Base-by-base conservation (phyloP, 2,888 invertebrate species). In the Trichopria drosophilae region DNA sequence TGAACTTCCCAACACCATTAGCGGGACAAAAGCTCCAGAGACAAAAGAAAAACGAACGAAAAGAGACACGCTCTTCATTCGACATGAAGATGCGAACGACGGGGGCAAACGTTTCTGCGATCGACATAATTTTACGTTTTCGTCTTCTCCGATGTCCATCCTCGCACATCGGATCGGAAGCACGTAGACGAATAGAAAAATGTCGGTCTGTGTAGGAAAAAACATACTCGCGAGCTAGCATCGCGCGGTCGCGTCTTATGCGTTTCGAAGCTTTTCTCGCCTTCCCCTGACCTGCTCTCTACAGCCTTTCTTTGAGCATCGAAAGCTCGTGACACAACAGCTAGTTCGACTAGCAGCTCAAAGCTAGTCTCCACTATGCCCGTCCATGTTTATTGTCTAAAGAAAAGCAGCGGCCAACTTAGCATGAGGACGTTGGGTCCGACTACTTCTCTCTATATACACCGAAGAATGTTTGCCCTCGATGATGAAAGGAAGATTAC, bases 301-400 rank as follows among this genome's bases (percentile, higher is more conserved):
- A 26, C n/a, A 47, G 52, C 45, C 53, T 45, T 39, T 46, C 37
- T 34, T 39, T 22, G 37, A 36, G 43, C 43, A 23, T 39, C 24
- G 39, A 44, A 48, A 60, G 46, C 56, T 59, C 59, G 51, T 62
- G 54, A n/a, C n/a, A n/a, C n/a, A n/a, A n/a, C n/a, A 52, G 72
- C 72, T 73, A 65, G 67, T 68, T 59, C 55, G 69, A 64, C 70
- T 70, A 72, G 68, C 63, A 58, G 34, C 43, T 45, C 18, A 20
- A 52, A 36, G 69, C 70, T 74, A 72, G 73, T 73, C 70, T 58
- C 63, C 62, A 66, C 70, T 70, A 69, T 53, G 72, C 71, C 74
- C 73, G 70, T 73, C 72, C 72, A 69, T 67, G 58, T 62, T 59
- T 61, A 63, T 49, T 54, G 40, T 35, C 12, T 44, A 13, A 19